Percentiles rank a stretch among this genome's conserved stretches.
Conservation (phyloP, 2,797 vertebrate genomes). For the Todus mexicanus region DNA sequence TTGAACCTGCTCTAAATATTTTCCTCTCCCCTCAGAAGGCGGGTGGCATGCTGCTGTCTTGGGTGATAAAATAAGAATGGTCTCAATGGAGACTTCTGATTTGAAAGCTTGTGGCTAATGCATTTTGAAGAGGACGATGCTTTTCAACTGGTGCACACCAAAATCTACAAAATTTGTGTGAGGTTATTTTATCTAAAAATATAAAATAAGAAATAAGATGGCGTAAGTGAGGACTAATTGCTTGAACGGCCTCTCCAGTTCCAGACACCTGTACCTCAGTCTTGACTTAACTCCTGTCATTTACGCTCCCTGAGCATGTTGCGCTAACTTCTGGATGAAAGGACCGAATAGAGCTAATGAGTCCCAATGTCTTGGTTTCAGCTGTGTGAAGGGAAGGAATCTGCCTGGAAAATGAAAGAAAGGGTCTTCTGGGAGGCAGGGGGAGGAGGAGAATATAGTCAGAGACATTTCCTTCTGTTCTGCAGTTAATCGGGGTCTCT, state of each 20-base stretch:
- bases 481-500: neutral
- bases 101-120: neutral
- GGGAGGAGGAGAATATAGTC: neutral
- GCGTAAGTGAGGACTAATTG: neutral
- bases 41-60: neutral
- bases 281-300: neutral
- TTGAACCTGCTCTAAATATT: neutral
- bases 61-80: neutral
- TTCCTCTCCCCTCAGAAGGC: neutral
- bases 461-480: neutral
- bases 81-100: neutral
- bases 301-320: neutral
- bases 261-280: neutral
- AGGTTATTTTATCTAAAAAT: neutral
- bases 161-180: neutral
- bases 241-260: neutral
- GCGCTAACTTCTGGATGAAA: conserved; percentile 43
- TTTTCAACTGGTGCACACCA: neutral
- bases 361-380: conserved; percentile 41
- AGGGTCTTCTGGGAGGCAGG: neutral
- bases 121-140: neutral
- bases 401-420: neutral
- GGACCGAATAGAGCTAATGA: neutral
- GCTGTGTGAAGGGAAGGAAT: neutral
- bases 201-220: neutral